Evolutionary conservation across 2,888 invertebrate species (phyloP), one percentile per base, ranked within the genome.

Genomic region (Desoria tigrina): DNA sequence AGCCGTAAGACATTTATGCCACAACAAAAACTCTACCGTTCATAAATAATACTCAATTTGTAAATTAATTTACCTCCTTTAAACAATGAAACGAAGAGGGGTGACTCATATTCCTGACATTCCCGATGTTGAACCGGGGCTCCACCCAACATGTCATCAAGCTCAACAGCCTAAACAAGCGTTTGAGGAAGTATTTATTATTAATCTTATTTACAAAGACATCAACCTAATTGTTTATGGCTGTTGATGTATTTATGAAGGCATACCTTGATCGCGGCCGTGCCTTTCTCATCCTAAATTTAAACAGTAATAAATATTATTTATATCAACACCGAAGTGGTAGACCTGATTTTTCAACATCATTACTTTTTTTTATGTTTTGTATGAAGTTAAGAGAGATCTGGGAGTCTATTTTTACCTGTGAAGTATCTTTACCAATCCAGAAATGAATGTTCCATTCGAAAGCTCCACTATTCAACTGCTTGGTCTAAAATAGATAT

Each of bases 101-200:
- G 84, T 11, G 90, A 90, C 80, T 94, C 94, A 75, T 92, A 88
- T 37, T 89, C 89, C 82, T 94, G 87, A 3, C 88, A 87, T 82
- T 94, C 94, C 58, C 94, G 83, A 79, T 94, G 88, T 79, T 94
- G 92, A 0, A 93, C 86, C 0, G 94, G 92, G 0, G 85, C 87
- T 0, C 94, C 94, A 14, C 88, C 87, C 42, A 94, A 84, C 66
- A 86, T 85, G 77, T 94, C 92, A 77, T 94, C 94, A 58, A 94
- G 81, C 63, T 92, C 91, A 0, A 94, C 91, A 0, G 91, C 86
- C 71, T 57, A 57, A 14, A n/a, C n/a, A n/a, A 14, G 14, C 11
- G 14, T 39, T 18, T 24, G 7, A 57, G 16, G 39, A 42, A 42
- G 18, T 51, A 14, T 16, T 21, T 24, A 37, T 42, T 14, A 55